Percentiles rank a stretch among this genome's conserved stretches.
Conservation (phyloP, 2,888 invertebrate genomes). For the Eumacrocentrus americanus region DNA sequence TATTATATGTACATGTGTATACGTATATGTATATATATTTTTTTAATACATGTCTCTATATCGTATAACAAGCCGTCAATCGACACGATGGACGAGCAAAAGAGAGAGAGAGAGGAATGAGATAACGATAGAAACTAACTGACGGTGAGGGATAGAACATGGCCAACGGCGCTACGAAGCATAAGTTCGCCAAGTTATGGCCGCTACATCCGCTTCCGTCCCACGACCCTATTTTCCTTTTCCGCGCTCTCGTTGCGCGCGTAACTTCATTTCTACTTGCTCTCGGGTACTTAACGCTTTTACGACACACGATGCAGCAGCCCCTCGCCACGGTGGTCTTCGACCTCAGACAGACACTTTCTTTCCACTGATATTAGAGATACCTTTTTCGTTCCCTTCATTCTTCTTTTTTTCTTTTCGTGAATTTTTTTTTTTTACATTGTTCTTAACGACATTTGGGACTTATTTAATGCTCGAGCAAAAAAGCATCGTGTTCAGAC, state of each 20-base stretch:
- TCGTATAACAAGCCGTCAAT: neutral
- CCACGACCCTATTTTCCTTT: constrained; percentile 55
- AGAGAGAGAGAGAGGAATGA: neutral
- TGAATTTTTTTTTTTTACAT: no score
- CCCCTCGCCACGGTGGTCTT: constrained; percentile 35
- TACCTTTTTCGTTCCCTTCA: neutral
- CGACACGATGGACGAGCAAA: neutral
- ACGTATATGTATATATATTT: neutral
- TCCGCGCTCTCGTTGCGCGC: constrained; percentile 32
- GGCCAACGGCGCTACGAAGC: constrained; percentile 29
- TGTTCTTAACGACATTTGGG: no score
- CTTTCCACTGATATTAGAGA: neutral
- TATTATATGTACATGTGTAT: constrained; percentile 8
- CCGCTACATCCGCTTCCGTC: constrained; percentile 60
- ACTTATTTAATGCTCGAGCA: neutral
- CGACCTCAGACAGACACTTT: constrained; percentile 7
- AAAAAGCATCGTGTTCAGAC: neutral
- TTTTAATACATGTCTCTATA: no score
- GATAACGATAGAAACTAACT: constrained; percentile 12
- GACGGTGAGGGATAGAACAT: constrained; percentile 15
- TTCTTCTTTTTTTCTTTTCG: no score
- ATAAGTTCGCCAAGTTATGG: constrained; percentile 48
- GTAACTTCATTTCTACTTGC: constrained; percentile 47
- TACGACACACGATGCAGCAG: constrained; percentile 55
- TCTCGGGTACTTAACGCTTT: constrained; percentile 53